Evolutionary conservation across 2,113 vertebrate species (phyloP).

Genomic region (Chaetodon auriga): DNA sequence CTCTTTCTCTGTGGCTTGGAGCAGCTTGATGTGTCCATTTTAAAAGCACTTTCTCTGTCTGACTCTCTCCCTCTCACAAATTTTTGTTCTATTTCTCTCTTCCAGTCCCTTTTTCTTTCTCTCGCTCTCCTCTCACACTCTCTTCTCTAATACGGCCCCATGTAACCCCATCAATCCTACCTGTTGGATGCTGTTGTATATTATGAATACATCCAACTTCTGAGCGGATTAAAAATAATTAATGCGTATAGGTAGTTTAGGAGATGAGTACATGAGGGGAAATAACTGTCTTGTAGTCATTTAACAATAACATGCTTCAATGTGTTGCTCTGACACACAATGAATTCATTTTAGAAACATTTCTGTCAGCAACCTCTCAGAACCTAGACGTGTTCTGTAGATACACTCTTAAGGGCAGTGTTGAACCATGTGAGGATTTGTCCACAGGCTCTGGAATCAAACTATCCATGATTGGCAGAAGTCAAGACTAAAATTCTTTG

Average conservation of each 20-base stretch:
- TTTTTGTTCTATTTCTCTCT: neutral
- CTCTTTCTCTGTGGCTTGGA: constrained; percentile 48
- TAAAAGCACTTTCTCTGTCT: constrained; percentile 43
- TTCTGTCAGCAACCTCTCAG: neutral
- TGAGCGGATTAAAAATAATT: constrained; percentile 3
- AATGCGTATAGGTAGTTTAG: neutral
- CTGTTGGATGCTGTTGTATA: neutral
- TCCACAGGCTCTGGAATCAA: constrained; percentile 20
- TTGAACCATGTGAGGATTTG: neutral
- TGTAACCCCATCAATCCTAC: constrained; percentile 32
- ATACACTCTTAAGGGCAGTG: neutral
- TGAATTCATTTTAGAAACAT: neutral
- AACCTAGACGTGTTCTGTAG: neutral
- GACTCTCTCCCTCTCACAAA: neutral
- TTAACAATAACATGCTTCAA: neutral
- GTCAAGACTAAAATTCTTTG: constrained; percentile 6
- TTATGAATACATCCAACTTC: constrained; percentile 14
- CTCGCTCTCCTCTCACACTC: constrained; percentile 12
- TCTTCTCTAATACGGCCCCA: constrained; percentile 4
- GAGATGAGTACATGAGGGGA: neutral
- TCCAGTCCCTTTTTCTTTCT: neutral
- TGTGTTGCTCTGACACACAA: neutral
- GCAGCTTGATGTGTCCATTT: constrained; percentile 63
- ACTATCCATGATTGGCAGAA: constrained; percentile 7
- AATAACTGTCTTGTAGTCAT: neutral